A percentile compares a stretch with the other conserved stretches of the same genome.
Conservation (phyloP, 1,140 invertebrate genomes). For the Drepana arcuata region DNA sequence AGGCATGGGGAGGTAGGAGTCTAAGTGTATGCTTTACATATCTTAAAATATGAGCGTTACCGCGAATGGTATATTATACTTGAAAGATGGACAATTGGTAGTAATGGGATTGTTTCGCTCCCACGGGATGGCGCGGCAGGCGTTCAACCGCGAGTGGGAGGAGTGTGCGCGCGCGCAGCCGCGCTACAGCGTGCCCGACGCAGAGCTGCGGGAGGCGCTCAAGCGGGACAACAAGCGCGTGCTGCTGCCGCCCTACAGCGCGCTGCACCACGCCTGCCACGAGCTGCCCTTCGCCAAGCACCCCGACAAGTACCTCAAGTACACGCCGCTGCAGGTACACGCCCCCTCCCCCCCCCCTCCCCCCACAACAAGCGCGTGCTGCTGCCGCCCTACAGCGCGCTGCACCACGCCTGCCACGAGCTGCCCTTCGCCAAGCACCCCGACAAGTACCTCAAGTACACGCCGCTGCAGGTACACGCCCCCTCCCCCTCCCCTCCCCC, state of each 20-base stretch:
- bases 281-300: conserved; percentile 91
- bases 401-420: conserved; percentile 81
- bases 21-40: too few relatives aligned
- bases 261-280: conserved; percentile 83
- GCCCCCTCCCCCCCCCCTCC: not conserved
- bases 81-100: too few relatives aligned
- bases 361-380: conserved; percentile 91
- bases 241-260: conserved; percentile 87
- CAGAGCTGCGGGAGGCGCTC: conserved; percentile 85
- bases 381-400: conserved; percentile 86
- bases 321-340: conserved; percentile 82
- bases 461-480: conserved; percentile 19
- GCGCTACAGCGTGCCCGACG: conserved; percentile 93
- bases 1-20: too few relatives aligned
- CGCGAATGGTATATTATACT: too few relatives aligned
- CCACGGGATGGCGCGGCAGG: conserved; percentile 62
- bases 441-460: conserved; percentile 95
- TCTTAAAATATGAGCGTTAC: too few relatives aligned
- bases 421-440: conserved; percentile 93
- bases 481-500: too few relatives aligned
- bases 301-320: conserved; percentile 94
- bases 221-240: conserved; percentile 90
- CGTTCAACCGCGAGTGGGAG: conserved; percentile 96
- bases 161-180: conserved; percentile 89
- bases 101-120: not conserved